Base-by-base conservation (phyloP, 2,797 vertebrate genomes). In the Semotilus atromaculatus region DNA sequence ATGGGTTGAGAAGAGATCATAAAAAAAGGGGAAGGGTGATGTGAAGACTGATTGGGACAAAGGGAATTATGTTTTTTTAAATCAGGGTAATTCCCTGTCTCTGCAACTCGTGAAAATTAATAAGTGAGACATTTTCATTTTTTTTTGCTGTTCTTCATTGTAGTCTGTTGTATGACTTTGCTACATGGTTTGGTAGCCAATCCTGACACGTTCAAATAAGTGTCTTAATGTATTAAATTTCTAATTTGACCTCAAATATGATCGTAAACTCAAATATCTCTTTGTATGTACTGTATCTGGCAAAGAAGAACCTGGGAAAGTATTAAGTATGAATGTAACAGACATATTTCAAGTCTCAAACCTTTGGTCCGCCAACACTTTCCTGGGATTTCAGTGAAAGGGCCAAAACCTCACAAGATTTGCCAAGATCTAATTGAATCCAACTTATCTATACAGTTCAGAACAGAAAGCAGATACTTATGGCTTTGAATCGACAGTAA, bases 31-130 rank as follows among this genome's bases (percentile, higher is more conserved):
- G 48, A 70, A 86, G 70, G 74, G 29, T 85, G 67, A 86, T 66
- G 74, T 86, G 74, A 75, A 77, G 73, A 55, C 64, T 51, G 79
- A 90, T 75, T 62, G 53, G 84, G 87, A 84, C 83, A 64, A 77
- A 82, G 51, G 38, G 79, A 83, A 74, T 71, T 71, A 36, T 7
- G 5, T 78, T 66, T 67, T 82, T 67, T 72, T 45, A 74, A 14
- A 82, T 79, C 66, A 88, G 48, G 58, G 80, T 84, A 84, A 86
- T 83, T 86, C 85, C 77, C 80, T 81, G 60, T 86, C 82, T 82
- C 38, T 81, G 76, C 84, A 76, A 86, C 45, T 84, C 62, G 0
- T 40, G 71, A 51, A 36, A 77, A 83, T 70, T 21, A 80, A 60
- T 58, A 36, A 29, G 43, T 43, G 38, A 29, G 11, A 70, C 38